These are phyloP conservation scores for Ceratoteleas bidentatus DNA, from an alignment of 1,140 invertebrate species.

Conservation along the genomic window DNA sequence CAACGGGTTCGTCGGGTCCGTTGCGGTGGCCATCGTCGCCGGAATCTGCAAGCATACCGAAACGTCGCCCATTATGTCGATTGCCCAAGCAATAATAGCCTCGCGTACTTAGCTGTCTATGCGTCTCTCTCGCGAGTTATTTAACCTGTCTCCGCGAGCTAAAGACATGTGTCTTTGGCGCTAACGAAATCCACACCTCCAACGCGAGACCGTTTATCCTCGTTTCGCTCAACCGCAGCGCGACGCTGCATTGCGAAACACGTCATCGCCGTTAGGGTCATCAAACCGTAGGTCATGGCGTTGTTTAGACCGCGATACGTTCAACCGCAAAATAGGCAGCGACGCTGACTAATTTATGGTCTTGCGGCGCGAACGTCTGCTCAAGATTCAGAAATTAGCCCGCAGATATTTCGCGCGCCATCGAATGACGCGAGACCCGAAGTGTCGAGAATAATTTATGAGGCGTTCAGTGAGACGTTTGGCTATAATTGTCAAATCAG, in stretches of 20 bases:
- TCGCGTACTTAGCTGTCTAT: conserved; percentile 40
- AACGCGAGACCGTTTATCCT: conserved; percentile 49
- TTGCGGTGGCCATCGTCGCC: conserved; percentile 70
- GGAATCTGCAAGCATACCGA: conserved; percentile 82
- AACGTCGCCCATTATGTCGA: conserved; percentile 67
- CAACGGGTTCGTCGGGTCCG: conserved; percentile 70
- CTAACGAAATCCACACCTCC: conserved; percentile 40
- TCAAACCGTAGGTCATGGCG: conserved; percentile 60
- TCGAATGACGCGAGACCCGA: too few species aligned
- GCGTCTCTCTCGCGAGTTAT: conserved; percentile 62
- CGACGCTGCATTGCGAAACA: conserved; percentile 42
- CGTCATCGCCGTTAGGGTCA: conserved; percentile 41
- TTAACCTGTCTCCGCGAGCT: conserved; percentile 36
- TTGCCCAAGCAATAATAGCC: conserved; percentile 70
- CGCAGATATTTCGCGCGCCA: too few species aligned
- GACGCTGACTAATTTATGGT: conserved; percentile 10
- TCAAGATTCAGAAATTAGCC: too few species aligned
- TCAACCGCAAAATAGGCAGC: conserved; percentile 40
- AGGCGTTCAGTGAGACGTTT: too few species aligned
- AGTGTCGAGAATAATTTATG: too few species aligned
- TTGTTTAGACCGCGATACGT: conserved; percentile 46
- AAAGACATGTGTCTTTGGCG: conserved; percentile 25
- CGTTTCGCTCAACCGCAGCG: conserved; percentile 47
- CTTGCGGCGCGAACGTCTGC: background rate
- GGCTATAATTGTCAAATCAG: too few species aligned